These are phyloP conservation scores for Physocephala rufipes DNA, from an alignment of 2,888 invertebrate genomes.

Conservation along the genomic window DNA sequence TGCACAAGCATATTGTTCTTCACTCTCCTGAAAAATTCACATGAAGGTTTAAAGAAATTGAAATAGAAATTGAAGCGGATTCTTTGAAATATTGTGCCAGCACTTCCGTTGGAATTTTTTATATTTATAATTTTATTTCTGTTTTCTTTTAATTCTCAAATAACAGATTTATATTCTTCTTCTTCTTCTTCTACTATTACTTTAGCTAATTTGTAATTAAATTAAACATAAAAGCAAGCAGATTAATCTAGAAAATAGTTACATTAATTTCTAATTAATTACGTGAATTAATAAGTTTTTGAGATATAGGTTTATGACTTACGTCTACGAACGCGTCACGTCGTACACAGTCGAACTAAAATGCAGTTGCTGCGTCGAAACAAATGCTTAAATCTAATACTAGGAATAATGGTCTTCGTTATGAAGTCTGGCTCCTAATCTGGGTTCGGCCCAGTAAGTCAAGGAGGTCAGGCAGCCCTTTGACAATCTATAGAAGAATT, in stretches of 20 bases:
- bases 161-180: not conserved
- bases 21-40: too few species aligned
- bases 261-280: too few species aligned
- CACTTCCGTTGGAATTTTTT: constrained; percentile 56
- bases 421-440: not conserved
- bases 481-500: too few species aligned
- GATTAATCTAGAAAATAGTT: too few species aligned
- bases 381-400: constrained; percentile 24
- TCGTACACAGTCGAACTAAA: not conserved
- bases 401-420: constrained; percentile 17
- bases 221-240: constrained; percentile 16
- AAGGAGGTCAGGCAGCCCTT: too few species aligned
- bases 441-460: too few species aligned
- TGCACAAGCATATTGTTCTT: too few species aligned
- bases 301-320: constrained; percentile 21
- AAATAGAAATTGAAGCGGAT: not conserved
- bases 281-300: not conserved
- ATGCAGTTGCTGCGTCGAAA: constrained; percentile 26
- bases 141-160: constrained; percentile 22
- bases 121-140: constrained; percentile 36
- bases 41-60: too few species aligned
- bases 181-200: not conserved
- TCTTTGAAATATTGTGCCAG: constrained; percentile 57
- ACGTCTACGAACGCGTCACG: not conserved
- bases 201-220: not conserved